These are phyloP conservation scores for Calcarius lapponicus DNA, from an alignment of 2,797 vertebrate species.

Conservation along the genomic window DNA sequence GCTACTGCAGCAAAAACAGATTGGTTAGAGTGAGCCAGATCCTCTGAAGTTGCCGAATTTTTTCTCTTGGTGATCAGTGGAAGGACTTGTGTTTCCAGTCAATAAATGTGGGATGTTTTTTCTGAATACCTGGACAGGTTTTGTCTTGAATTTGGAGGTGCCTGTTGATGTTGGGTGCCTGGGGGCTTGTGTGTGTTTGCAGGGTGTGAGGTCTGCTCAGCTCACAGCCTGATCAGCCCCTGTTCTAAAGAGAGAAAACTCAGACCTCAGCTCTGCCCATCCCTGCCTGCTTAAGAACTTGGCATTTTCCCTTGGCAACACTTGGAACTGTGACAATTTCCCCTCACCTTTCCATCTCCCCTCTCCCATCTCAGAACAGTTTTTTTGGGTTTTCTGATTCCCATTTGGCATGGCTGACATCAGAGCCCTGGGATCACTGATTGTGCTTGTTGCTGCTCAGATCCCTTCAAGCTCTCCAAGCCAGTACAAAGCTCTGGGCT, in stretches of 20 bases:
- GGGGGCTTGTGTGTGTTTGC: not conserved
- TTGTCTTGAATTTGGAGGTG: not conserved
- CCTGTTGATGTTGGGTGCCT: not conserved
- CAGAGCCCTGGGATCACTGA: not conserved
- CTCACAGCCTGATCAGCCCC: not conserved
- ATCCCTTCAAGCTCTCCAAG: conserved; percentile 24
- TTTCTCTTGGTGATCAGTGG: not conserved
- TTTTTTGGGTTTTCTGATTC: not conserved
- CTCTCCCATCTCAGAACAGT: not conserved
- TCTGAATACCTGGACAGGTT: not conserved
- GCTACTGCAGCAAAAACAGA: not conserved
- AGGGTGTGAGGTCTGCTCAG: not conserved
- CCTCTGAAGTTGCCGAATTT: not conserved
- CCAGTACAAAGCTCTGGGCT: conserved; percentile 56
- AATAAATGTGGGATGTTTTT: not conserved
- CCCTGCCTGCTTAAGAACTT: not conserved
- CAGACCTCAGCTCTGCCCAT: not conserved
- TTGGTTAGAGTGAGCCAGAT: not conserved
- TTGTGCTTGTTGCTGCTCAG: not conserved
- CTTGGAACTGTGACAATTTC: not conserved
- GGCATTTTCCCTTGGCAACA: not conserved
- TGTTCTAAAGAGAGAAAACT: not conserved
- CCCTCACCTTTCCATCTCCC: not conserved
- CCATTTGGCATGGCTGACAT: not conserved
- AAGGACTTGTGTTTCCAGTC: not conserved